Percentiles rank a stretch among this genome's conserved stretches.
phyloP scores from a whole-genome alignment of 53 echinoderm and acorn worm species.

The Echinarachnius parma region DNA sequence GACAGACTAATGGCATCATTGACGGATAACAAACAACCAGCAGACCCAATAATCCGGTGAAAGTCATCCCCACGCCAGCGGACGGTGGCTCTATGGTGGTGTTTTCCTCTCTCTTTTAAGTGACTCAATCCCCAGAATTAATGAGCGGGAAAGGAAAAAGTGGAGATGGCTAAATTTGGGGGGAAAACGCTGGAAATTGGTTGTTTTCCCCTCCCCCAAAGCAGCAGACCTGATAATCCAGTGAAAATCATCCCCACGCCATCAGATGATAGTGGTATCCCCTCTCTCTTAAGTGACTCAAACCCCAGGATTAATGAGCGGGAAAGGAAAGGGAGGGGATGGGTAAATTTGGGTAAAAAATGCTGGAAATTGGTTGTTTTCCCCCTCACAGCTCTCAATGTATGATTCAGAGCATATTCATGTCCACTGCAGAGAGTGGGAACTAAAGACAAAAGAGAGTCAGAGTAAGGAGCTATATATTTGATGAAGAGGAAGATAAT shows the following conservation, averaged over 20 bases:
- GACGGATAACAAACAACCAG: too few species aligned
- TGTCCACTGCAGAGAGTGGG: background rate
- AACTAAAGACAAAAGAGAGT: background rate
- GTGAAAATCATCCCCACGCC: slow-evolving; percentile 36
- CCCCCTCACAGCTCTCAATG: slow-evolving; percentile 9
- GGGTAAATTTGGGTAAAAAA: background rate
- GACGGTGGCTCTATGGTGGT: too few species aligned
- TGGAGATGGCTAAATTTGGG: too few species aligned
- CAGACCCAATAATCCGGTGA: slow-evolving; percentile 41
- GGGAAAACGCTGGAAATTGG: background rate
- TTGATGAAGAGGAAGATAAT: too few species aligned
- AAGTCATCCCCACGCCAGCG: slow-evolving; percentile 32
- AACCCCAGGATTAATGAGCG: slow-evolving; percentile 3
- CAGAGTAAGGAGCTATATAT: too few species aligned
- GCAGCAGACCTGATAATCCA: too few species aligned
- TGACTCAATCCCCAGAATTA: slow-evolving; percentile 29
- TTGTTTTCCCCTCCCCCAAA: slow-evolving; percentile 4
- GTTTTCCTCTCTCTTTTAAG: slow-evolving; percentile 21
- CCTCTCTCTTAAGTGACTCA: slow-evolving; percentile 44
- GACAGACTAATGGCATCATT: slow-evolving; percentile 36
- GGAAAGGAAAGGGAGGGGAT: slow-evolving; percentile 2
- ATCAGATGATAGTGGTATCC: slow-evolving; percentile 11
- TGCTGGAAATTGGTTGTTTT: slow-evolving; percentile 9
- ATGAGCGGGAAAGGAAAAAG: slow-evolving; percentile 5
- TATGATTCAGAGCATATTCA: too few species aligned